phyloP scores from a whole-genome alignment of 2,888 invertebrate species.

The Pheosia gnoma region DNA sequence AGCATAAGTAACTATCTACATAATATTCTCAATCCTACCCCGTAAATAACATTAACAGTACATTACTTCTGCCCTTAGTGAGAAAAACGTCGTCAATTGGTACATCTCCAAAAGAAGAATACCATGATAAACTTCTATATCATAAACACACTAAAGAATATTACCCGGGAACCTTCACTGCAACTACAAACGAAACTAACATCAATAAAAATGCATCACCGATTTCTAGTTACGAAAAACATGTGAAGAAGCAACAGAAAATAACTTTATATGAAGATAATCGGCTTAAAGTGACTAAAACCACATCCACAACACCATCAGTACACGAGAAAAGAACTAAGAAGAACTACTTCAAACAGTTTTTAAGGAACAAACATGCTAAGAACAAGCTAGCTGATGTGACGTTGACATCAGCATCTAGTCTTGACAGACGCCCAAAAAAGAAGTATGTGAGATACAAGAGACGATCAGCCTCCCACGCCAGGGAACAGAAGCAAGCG shows the following conservation, averaged over 20 bases:
- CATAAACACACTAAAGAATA: not conserved
- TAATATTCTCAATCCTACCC: not conserved
- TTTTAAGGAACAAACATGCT: not conserved
- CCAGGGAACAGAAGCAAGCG: not conserved
- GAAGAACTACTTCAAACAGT: not conserved
- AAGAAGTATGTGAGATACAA: not conserved
- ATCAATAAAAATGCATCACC: not conserved
- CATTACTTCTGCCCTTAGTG: not conserved
- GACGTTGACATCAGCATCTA: slow-evolving; percentile 1
- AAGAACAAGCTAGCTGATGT: not conserved
- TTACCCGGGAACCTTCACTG: not conserved
- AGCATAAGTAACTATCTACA: not conserved
- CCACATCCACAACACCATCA: not conserved
- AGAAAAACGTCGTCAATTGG: not conserved
- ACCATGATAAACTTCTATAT: not conserved
- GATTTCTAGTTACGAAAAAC: not conserved
- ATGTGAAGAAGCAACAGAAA: not conserved
- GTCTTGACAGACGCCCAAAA: not conserved
- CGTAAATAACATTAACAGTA: not conserved
- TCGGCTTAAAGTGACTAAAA: not conserved
- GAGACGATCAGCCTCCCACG: not conserved
- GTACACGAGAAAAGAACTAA: not conserved
- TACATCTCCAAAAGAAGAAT: not conserved
- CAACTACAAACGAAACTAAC: not conserved
- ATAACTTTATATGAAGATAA: no score